These are phyloP conservation scores for Atta texana DNA, from an alignment of 1,140 invertebrate genomes.

Conservation along the genomic window DNA sequence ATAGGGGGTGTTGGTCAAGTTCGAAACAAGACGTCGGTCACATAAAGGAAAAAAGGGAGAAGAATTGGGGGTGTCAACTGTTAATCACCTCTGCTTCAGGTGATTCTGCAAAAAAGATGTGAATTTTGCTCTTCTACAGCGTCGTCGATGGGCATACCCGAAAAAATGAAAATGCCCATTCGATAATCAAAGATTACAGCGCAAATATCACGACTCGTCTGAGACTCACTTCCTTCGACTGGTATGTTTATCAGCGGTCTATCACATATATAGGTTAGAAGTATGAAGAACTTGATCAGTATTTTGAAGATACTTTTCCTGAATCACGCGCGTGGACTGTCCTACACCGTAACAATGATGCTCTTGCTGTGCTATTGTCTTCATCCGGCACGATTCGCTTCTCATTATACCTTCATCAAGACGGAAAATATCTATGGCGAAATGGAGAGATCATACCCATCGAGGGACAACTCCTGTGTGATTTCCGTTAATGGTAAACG, in stretches of 20 bases:
- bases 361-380: slow-evolving; percentile 81
- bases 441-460: slow-evolving; percentile 82
- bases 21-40: no score
- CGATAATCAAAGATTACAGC: neutral
- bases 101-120: neutral
- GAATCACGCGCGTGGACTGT: slow-evolving; percentile 77
- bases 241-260: slow-evolving; percentile 18
- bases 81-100: neutral
- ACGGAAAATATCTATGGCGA: slow-evolving; percentile 82
- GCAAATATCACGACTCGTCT: neutral
- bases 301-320: slow-evolving; percentile 76
- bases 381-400: slow-evolving; percentile 83
- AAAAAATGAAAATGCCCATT: neutral
- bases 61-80: neutral
- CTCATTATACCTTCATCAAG: slow-evolving; percentile 83
- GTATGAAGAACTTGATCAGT: slow-evolving; percentile 71
- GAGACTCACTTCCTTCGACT: neutral
- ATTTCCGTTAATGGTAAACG: slow-evolving; percentile 67
- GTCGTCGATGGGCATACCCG: neutral
- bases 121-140: neutral
- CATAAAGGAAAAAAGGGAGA: no score
- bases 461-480: slow-evolving; percentile 80
- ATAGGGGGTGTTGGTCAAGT: no score
- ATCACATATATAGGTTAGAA: slow-evolving; percentile 64
- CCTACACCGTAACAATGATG: slow-evolving; percentile 73